Conservation (phyloP, 2,797 vertebrate genomes). For the Octomys mimax region DNA sequence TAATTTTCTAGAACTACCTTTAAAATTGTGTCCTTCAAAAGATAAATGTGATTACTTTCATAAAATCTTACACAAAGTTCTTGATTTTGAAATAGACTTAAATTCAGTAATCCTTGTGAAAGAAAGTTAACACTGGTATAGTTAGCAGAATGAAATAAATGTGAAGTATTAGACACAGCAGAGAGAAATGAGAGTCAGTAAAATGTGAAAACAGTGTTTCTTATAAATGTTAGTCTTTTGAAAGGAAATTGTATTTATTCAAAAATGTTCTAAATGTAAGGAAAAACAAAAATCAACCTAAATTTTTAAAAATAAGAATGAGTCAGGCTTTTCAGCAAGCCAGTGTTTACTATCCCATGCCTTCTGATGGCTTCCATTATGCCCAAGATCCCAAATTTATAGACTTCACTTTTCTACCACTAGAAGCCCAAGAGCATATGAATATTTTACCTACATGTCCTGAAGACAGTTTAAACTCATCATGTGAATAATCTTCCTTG, state of each 20-base stretch:
- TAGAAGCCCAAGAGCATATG: conserved; percentile 41
- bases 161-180: background rate
- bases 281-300: conserved; percentile 29
- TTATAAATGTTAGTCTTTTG: conserved; percentile 33
- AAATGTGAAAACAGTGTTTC: conserved; percentile 29
- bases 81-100: conserved; percentile 36
- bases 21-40: conserved; percentile 46
- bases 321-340: conserved; percentile 17
- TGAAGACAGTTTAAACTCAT: conserved; percentile 2
- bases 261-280: conserved; percentile 51
- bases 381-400: conserved; percentile 8
- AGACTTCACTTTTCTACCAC: conserved; percentile 50
- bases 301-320: conserved; percentile 13
- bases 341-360: conserved; percentile 3
- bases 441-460: conserved; percentile 17
- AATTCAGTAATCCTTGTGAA: conserved; percentile 26
- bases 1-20: conserved; percentile 41
- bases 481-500: background rate
- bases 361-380: background rate
- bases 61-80: conserved; percentile 50
- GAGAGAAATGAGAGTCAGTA: conserved; percentile 33
- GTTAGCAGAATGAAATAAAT: conserved; percentile 47
- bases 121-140: conserved; percentile 23
- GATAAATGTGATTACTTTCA: conserved; percentile 25
- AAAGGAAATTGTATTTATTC: background rate